Evolutionary conservation across 2,113 vertebrate species (phyloP), one percentile per base, ranked within the genome.

Genomic region (Neofelis nebulosa): DNA sequence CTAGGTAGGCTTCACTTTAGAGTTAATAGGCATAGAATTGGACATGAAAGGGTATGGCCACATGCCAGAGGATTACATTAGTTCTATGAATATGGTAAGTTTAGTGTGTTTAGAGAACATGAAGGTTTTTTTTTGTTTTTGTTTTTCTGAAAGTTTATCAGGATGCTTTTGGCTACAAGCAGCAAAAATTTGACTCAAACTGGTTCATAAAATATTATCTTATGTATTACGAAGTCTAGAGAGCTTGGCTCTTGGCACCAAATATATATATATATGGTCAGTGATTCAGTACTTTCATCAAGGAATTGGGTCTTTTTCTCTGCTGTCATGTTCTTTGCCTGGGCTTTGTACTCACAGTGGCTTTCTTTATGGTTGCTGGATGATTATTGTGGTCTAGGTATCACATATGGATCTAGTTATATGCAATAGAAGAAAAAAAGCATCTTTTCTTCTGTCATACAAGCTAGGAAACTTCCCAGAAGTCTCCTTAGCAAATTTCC

Each of bases 131-230:
- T 66, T 74, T 69, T 69, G 21, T 38, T 76, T 14, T 33, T 68
- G 14, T 93, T 29, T 71, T 82, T 14, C 23, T 90, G 48, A 95
- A 86, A 95, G 61, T 83, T 91, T 93, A 79, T 66, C 45, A 94
- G n/a, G 45, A 84, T 92, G 55, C n/a, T 89, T 95, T 91, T 84
- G 27, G 18, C 45, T 80, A 52, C 9, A 85, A 66, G 52, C 69
- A 80, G 15, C 55, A 89, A 91, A 83, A 95, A 87, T 69, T 79
- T 65, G 85, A 93, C 41, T 71, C 73, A 96, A 4, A 71, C 16
- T 66, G 33, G 9, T 91, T 95, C 57, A 66, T 83, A 27, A 82
- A 85, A 83, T 81, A 82, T 86, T 76, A 38, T 9, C 0, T 33
- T 71, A 0, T 80, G 7, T 89, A 52, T 93, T 38, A 63, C 29